Base-by-base conservation (phyloP, 2,797 vertebrate species). In the Acipenser oxyrinchus region DNA sequence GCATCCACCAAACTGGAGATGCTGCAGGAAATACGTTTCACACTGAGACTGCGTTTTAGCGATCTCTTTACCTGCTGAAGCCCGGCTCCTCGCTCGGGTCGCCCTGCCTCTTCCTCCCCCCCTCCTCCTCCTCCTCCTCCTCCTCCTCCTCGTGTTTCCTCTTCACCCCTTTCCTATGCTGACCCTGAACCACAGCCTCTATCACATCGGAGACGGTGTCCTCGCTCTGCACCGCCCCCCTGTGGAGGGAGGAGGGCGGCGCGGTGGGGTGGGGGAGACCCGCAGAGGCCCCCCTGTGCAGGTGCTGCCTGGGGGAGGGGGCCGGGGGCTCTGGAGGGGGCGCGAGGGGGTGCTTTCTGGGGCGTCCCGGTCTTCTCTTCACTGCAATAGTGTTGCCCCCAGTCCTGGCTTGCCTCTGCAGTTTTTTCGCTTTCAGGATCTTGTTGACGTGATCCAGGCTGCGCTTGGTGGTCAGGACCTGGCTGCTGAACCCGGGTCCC, bases 401-500 rank as follows among this genome's bases (percentile, higher is more conserved):
- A 0, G 95, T 99, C 23, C 97, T 89, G 6, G 95, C 91, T 81
- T 98, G 96, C 75, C 97, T 86, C 78, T 99, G 97, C 66, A 98
- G 91, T 74, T 98, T 99, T 84, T 99, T 99, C 81, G 94, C 96
- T 59, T 97, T 95, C 71, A 99, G 87, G 73, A 99, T 99, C 79
- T 98, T 98, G 87, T 98, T 98, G 82, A 99, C 96, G 4, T 98
- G 96, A 75, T 96, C 94, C 74, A 99, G 84, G 86, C 94, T 98
- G 87, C 94, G 95, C 88, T 97, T 99, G 9, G 83, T 91, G 61
- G 93, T 89, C 76, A 90, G 88, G 66, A 89, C 86, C 72, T 60
- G 0, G 64, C 0, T 0, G 76, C 65, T 0, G 83, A 10, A 10
- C 51, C 51, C 51, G 8, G 8, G 51, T 12, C 51, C 51, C 51